Conservation (phyloP, 2,888 invertebrate species). For the Heliconius erato region DNA sequence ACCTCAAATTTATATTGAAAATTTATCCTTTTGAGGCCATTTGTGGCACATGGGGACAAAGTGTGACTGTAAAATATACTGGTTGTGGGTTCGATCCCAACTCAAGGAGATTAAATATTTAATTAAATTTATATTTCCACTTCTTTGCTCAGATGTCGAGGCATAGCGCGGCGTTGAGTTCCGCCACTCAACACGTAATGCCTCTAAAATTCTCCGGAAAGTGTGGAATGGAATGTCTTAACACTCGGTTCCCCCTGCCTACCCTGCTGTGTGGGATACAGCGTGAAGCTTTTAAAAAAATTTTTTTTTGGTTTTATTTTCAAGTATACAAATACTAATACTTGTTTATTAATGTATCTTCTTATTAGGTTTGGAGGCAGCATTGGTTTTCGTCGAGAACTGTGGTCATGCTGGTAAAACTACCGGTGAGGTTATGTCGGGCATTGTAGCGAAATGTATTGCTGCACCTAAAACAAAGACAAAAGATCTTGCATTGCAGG, state of each 20-base stretch:
- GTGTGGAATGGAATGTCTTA: too few relatives aligned
- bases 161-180: too few relatives aligned
- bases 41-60: too few relatives aligned
- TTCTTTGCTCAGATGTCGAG: too few relatives aligned
- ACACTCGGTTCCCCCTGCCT: too few relatives aligned
- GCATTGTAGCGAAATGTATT: slow-evolving; percentile 96
- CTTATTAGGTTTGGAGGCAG: slow-evolving; percentile 90
- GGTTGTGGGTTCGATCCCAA: too few relatives aligned
- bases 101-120: too few relatives aligned
- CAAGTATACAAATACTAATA: neutral
- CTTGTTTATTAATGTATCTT: neutral
- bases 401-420: slow-evolving; percentile 95
- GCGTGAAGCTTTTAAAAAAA: neutral
- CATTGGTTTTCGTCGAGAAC: slow-evolving; percentile 95
- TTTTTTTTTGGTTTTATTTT: neutral
- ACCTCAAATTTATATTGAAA: neutral
- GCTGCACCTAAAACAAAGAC: slow-evolving; percentile 96
- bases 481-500: slow-evolving; percentile 94
- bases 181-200: too few relatives aligned
- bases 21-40: neutral
- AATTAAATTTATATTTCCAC: too few relatives aligned
- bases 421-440: slow-evolving; percentile 94
- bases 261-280: too few relatives aligned
- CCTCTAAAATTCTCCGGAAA: too few relatives aligned
- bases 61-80: too few relatives aligned